Evolutionary conservation across 1,140 invertebrate species (phyloP).

Genomic region (Papilio polyxenes): DNA sequence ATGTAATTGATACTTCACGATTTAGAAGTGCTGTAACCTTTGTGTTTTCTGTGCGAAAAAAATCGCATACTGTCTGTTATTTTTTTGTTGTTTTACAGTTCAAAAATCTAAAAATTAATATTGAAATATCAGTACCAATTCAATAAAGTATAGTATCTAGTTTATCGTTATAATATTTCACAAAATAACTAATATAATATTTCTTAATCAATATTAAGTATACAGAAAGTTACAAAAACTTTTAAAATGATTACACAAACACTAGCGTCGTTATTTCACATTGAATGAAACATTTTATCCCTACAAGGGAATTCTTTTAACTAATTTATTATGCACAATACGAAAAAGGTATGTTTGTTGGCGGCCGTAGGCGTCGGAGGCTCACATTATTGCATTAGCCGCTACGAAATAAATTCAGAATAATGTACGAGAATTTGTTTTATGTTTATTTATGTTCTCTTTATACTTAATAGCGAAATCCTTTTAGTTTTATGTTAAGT

Average conservation of each 20-base stretch:
- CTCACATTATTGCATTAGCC: conserved; percentile 33
- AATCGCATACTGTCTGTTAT: not conserved
- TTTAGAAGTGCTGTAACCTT: not conserved
- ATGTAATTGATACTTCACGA: conserved; percentile 32
- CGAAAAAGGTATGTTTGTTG: conserved; percentile 33
- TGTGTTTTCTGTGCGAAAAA: not conserved
- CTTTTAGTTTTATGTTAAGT: conserved; percentile 22
- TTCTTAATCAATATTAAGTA: not conserved
- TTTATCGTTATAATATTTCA: too few relatives aligned
- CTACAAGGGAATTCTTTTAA: conserved; percentile 24
- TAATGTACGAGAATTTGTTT: conserved; percentile 18
- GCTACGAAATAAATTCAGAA: conserved; percentile 16
- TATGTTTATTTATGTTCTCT: conserved; percentile 21
- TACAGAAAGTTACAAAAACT: not conserved
- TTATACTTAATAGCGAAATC: conserved; percentile 27
- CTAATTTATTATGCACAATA: conserved; percentile 36
- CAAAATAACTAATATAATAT: not conserved
- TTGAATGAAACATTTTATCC: conserved; percentile 18
- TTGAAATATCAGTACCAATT: too few relatives aligned
- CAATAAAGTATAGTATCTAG: too few relatives aligned
- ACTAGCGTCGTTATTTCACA: conserved; percentile 1
- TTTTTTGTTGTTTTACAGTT: not conserved
- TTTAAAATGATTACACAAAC: not conserved
- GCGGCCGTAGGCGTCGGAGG: conserved; percentile 26
- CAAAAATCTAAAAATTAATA: not conserved